These are phyloP conservation scores for Agrotis puta DNA, from an alignment of 2,888 invertebrate species.

Conservation along the genomic window DNA sequence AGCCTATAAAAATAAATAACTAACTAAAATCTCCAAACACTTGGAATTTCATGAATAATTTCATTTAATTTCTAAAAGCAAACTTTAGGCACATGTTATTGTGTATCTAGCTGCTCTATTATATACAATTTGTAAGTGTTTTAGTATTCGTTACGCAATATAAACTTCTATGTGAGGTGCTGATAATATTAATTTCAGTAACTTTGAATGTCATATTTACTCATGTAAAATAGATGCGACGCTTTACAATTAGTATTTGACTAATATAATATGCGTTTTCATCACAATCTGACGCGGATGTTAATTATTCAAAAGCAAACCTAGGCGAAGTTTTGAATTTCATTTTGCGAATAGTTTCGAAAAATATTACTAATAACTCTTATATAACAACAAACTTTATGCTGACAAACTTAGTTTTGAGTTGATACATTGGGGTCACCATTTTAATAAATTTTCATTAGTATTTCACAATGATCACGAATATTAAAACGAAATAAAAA, in stretches of 20 bases:
- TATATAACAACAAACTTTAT: background rate
- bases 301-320: constrained; percentile 9
- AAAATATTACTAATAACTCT: background rate
- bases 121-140: constrained; percentile 8
- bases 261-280: constrained; percentile 9
- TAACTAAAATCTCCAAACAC: constrained; percentile 49
- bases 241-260: background rate
- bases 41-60: constrained; percentile 62
- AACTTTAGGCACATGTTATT: constrained; percentile 66
- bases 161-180: constrained; percentile 23
- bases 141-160: constrained; percentile 17
- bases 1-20: constrained; percentile 63
- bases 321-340: background rate
- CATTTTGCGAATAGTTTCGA: background rate
- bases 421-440: background rate
- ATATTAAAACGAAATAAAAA: constrained; percentile 13
- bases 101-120: constrained; percentile 57
- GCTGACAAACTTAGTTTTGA: background rate
- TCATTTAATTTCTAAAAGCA: constrained; percentile 57
- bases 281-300: background rate
- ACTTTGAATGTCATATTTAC: constrained; percentile 2
- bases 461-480: background rate
- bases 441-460: constrained; percentile 5
- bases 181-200: constrained; percentile 9
- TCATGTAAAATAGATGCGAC: constrained; percentile 7